Conservation (phyloP, 2,888 invertebrate genomes). For the Elaeidobius kamerunicus region DNA sequence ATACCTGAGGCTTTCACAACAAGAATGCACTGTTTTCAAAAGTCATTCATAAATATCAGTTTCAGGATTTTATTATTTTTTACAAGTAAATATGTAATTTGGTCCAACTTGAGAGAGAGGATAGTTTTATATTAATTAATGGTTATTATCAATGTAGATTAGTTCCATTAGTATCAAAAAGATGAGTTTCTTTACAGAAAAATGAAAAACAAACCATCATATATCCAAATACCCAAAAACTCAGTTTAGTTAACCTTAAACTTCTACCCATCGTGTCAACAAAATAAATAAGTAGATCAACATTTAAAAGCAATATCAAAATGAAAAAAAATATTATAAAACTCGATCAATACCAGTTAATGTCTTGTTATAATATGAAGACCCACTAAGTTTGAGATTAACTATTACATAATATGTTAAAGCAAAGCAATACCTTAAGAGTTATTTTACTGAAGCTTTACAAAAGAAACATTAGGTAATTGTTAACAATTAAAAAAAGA, state of each 20-base stretch:
- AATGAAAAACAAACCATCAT: background rate
- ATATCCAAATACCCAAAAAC: background rate
- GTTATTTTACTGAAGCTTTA: slow-evolving; percentile 13
- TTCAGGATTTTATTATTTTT: no score
- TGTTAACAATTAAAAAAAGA: slow-evolving; percentile 22
- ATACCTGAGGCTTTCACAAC: no score
- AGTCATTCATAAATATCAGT: no score
- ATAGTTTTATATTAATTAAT: no score
- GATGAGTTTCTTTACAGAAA: no score
- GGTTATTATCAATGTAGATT: no score
- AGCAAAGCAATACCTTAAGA: slow-evolving; percentile 21
- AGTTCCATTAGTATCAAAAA: no score
- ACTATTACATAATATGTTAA: slow-evolving; percentile 15
- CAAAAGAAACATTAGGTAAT: slow-evolving; percentile 15
- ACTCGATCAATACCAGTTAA: background rate
- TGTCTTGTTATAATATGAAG: background rate
- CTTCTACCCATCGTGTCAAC: background rate
- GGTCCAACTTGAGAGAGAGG: no score
- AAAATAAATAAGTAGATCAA: no score
- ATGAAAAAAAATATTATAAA: background rate
- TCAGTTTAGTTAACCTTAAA: slow-evolving; percentile 6
- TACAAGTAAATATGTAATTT: no score
- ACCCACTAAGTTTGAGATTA: background rate
- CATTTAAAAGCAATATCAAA: no score
- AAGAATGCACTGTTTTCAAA: no score